Conservation (phyloP, 2,888 invertebrate species). For the Lathronympha strigana region DNA sequence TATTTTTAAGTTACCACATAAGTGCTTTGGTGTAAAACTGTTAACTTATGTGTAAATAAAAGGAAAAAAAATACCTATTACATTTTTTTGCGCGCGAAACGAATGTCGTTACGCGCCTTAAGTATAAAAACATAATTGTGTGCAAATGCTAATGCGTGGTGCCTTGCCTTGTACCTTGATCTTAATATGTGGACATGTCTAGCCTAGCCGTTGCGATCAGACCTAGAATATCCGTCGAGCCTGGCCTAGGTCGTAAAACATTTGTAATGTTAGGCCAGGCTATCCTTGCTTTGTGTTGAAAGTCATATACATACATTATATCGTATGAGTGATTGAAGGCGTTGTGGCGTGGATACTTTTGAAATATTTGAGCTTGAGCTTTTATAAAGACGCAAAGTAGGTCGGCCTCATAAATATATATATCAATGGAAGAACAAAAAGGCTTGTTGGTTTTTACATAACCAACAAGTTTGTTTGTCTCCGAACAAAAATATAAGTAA, state of each 20-base stretch:
- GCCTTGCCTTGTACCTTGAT: constrained; percentile 53
- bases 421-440: too few relatives aligned
- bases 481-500: too few relatives aligned
- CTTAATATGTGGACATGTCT: constrained; percentile 48
- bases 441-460: too few relatives aligned
- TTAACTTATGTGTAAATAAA: too few relatives aligned
- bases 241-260: constrained; percentile 20
- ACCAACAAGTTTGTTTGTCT: too few relatives aligned
- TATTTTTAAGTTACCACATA: too few relatives aligned
- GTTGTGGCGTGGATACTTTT: not conserved
- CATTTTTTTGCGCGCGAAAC: not conserved
- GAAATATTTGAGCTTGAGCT: not conserved
- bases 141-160: constrained; percentile 43
- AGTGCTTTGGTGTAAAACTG: too few relatives aligned
- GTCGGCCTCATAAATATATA: too few relatives aligned
- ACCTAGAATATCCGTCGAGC: constrained; percentile 21
- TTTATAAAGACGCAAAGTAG: not conserved
- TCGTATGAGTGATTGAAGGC: constrained; percentile 17
- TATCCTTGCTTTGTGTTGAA: constrained; percentile 37
- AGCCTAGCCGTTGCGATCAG: constrained; percentile 41
- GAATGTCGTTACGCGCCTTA: constrained; percentile 14
- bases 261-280: constrained; percentile 10
- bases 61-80: too few relatives aligned
- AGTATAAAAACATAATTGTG: constrained; percentile 45
- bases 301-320: constrained; percentile 2